Percentiles rank a stretch among this genome's conserved stretches.
These are phyloP conservation scores for Congeria kusceri DNA, from an alignment of 2,888 invertebrate genomes.

Conservation along the genomic window DNA sequence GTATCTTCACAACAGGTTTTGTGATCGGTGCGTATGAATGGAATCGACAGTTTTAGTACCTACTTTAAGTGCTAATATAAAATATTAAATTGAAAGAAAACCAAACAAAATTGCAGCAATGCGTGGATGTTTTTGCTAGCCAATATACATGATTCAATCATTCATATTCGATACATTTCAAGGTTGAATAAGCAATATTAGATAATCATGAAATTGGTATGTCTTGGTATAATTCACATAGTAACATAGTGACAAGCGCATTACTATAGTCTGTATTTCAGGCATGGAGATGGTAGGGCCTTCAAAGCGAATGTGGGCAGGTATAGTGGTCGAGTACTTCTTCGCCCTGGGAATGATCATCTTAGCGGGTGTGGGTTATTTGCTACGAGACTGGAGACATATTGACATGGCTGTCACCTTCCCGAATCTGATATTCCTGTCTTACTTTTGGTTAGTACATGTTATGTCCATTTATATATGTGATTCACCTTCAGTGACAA, in stretches of 20 bases:
- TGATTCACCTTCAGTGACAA: too few relatives aligned
- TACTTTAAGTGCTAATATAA: too few relatives aligned
- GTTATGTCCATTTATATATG: slow-evolving; percentile 2
- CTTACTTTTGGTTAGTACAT: slow-evolving; percentile 77
- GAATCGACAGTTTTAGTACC: too few relatives aligned
- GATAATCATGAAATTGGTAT: too few relatives aligned
- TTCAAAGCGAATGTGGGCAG: slow-evolving; percentile 83
- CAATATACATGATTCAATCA: too few relatives aligned
- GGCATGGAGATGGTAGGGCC: slow-evolving; percentile 86
- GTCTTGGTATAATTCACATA: too few relatives aligned
- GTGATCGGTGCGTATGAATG: slow-evolving; percentile 88
- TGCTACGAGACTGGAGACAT: slow-evolving; percentile 76
- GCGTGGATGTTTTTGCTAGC: too few relatives aligned
- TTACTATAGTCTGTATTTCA: slow-evolving; percentile 31
- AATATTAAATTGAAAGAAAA: too few relatives aligned
- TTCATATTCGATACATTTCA: too few relatives aligned
- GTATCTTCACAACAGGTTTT: slow-evolving; percentile 92
- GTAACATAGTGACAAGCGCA: too few relatives aligned
- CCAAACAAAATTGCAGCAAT: too few relatives aligned
- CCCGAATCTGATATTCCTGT: slow-evolving; percentile 64
- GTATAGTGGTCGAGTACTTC: slow-evolving; percentile 84
- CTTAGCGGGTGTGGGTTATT: slow-evolving; percentile 76
- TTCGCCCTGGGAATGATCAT: slow-evolving; percentile 83
- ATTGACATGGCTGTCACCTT: slow-evolving; percentile 74
- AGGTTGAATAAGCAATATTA: too few relatives aligned